Base-by-base conservation (phyloP, 1,140 invertebrate genomes). In the Oscheius sp. region DNA sequence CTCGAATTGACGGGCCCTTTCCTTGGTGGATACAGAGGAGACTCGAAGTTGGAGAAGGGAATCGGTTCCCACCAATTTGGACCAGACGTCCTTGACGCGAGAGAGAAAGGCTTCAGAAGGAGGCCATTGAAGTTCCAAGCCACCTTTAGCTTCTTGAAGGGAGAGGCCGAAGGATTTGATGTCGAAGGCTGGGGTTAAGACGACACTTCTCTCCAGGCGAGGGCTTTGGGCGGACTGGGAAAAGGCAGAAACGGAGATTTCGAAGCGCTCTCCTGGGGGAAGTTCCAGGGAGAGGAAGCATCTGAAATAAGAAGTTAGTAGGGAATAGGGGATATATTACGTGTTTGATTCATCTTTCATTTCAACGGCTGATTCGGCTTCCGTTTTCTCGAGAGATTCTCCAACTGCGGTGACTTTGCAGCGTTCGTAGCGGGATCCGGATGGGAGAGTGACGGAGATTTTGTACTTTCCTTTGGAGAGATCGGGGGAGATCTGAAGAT, bases 151-250 rank as follows among this genome's bases (percentile, higher is more conserved):
- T 63, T 78, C 77, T 73, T 78, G 73, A 31, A 83, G 42, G 23
- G 62, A 70, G 31, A 84, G 52, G 34, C 81, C 82, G 68, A 83
- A 83, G 18, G 82, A 77, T 63, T 74, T 73, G 38, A 80, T 70
- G 62, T 82, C 74, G 49, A 82, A 82, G 15, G 79, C 82, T 13
- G 81, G 81, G 23, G 80, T 79, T 2, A 82, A 23, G 1, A 81
- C 82, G 15, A 68, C 64, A 52, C 68, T 84, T 36, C 76, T 64
- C 15, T 79, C 59, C 2, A 79, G 66, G 46, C 80, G 82, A 13
- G 72, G 81, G 63, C 80, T 80, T 31, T 58, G 18, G 7, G 71
- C 38, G 4, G 71, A 45, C 13, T 68, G 77, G 59, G 77, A 80
- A 13, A 72, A 58, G 18, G 80, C 70, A 3, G 73, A 64, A n/a